Base-by-base conservation (phyloP, 2,888 invertebrate genomes). In the Heliothis peltigera region DNA sequence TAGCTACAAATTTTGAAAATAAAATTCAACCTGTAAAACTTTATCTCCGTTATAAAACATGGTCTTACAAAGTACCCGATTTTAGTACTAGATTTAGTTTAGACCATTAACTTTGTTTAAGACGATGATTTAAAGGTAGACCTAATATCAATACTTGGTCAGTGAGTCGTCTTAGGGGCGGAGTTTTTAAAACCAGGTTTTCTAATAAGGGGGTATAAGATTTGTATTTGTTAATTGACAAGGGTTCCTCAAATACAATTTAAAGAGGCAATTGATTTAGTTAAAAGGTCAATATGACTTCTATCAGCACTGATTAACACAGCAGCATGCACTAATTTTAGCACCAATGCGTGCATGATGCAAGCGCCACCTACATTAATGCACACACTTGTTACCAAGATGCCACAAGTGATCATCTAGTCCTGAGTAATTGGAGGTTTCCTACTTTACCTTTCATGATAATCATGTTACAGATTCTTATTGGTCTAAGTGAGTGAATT, bases 281-380 rank as follows among this genome's bases (percentile, higher is more conserved):
- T 39, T 39, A n/a, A 39, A 15, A 32, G 22, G 8, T 61, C 17
- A 46, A 51, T 18, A 22, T 8, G 32, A 32, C 47, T 32, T 47
- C 42, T 18, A 18, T 39, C 22, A 12, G 48, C 70, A 49, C 55
- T 44, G 39, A 65, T 74, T 75, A 78, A 32, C 42, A 39, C 6
- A 15, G 21, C 48, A 22, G 59, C 43, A 57, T 67, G 76, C 39
- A 54, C 53, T 64, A 62, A 67, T 67, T 75, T 43, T 60, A 67
- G 67, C 76, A 63, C 25, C 0, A 1, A 18, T 4, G 10, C 4
- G 47, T 10, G 21, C 46, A 55, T 78, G 70, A 63, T 65, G 70
- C 63, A 74, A 67, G 18, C 18, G 2, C 62, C 71, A 52, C 79
- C 79, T 48, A 77, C 77, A 21, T 39, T 7, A 43, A 4, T 75